These are phyloP conservation scores for Morone chrysops DNA, from an alignment of 2,113 vertebrate species.

Conservation along the genomic window DNA sequence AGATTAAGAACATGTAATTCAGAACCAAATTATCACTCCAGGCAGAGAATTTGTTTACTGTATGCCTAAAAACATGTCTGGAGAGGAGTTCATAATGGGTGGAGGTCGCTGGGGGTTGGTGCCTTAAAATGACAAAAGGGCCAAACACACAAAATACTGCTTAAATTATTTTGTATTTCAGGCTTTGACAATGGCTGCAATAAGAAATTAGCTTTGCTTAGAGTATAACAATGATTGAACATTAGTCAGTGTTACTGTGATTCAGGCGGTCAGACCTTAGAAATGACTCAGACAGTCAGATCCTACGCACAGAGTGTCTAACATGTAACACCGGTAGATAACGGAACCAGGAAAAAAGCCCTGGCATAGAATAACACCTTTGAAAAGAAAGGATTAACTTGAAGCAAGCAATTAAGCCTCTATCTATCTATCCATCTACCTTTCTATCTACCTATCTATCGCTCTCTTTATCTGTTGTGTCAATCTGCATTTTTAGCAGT, in stretches of 20 bases:
- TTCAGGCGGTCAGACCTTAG: slow-evolving; percentile 65
- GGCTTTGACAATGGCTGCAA: slow-evolving; percentile 35
- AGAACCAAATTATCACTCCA: background rate
- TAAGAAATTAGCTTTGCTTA: slow-evolving; percentile 53
- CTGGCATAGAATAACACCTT: slow-evolving; percentile 8
- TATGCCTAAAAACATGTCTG: slow-evolving; percentile 6
- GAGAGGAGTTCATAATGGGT: slow-evolving; percentile 24
- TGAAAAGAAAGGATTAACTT: background rate
- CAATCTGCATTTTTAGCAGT: slow-evolving; percentile 22
- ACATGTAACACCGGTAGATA: slow-evolving; percentile 50
- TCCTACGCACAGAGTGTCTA: slow-evolving; percentile 59
- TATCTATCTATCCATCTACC: slow-evolving; percentile 25
- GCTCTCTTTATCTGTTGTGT: background rate
- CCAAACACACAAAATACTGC: slow-evolving; percentile 16
- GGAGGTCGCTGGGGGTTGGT: slow-evolving; percentile 44
- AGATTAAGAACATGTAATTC: background rate
- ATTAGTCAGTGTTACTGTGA: slow-evolving; percentile 68
- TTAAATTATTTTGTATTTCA: slow-evolving; percentile 33
- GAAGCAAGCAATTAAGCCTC: background rate
- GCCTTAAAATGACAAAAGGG: slow-evolving; percentile 35
- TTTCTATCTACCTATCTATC: background rate
- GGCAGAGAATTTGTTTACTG: background rate
- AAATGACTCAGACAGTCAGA: slow-evolving; percentile 65
- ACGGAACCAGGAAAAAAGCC: slow-evolving; percentile 24
- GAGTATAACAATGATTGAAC: slow-evolving; percentile 47